Conservation (phyloP, 1,140 invertebrate species). For the Zophobas morio region DNA sequence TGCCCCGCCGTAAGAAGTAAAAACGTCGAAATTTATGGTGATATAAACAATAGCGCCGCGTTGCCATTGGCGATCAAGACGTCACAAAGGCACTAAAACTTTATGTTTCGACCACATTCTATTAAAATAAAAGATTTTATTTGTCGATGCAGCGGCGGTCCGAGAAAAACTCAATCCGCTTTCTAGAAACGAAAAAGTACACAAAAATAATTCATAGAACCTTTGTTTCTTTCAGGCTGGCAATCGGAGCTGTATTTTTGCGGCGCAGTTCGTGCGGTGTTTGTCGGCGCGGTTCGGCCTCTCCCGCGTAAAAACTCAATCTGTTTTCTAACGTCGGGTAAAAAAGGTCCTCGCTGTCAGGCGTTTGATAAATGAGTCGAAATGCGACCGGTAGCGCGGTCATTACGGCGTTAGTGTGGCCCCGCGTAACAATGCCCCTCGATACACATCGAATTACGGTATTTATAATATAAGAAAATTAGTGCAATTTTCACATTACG, state of each 20-base stretch:
- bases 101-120: neutral
- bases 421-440: slow-evolving; percentile 50
- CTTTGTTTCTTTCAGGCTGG: too few species aligned
- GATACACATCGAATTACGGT: slow-evolving; percentile 53
- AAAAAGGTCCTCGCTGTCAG: slow-evolving; percentile 49
- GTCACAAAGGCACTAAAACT: neutral
- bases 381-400: slow-evolving; percentile 58
- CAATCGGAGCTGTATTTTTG: too few species aligned
- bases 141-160: neutral
- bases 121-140: neutral
- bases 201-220: too few species aligned
- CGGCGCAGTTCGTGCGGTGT: too few species aligned
- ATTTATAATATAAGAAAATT: slow-evolving; percentile 61
- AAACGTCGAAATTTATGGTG: neutral
- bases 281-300: too few species aligned
- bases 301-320: slow-evolving; percentile 18
- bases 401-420: slow-evolving; percentile 59
- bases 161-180: neutral
- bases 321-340: slow-evolving; percentile 19
- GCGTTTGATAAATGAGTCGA: slow-evolving; percentile 51
- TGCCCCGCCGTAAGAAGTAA: neutral
- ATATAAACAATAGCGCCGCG: neutral
- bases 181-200: neutral
- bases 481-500: slow-evolving; percentile 61
- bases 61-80: neutral